Evolutionary conservation across 2,113 vertebrate genomes (phyloP), one percentile per base, ranked within the genome.

Genomic region (Rhegmatorhina hoffmannsi): DNA sequence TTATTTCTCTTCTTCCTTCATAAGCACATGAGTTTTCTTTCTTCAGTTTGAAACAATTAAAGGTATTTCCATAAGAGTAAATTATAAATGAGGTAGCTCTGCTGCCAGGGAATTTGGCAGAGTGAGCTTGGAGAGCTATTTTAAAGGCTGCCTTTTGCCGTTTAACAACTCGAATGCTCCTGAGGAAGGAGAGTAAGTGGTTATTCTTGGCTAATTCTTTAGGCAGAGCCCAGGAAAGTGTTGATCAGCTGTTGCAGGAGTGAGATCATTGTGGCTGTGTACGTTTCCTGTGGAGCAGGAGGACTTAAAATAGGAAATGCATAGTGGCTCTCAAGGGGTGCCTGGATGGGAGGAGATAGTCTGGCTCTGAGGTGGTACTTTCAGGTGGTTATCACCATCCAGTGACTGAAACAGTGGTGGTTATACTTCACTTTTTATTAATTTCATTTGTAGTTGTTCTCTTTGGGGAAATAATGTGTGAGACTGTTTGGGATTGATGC

Each of bases 191-290:
- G 76, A 88, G 40, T 36, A 53, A 67, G 77, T 73, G 81, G 81
- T 90, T 94, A 91, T 95, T 95, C 92, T 79, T 94, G 89, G 86
- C 17, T 78, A 77, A 73, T 90, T 93, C 88, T 90, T 88, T 36
- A 95, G 91, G 89, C 89, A 82, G 69, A 86, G 80, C 91, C 95
- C 91, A 79, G 82, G 19, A 56, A 59, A 78, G 89, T 95, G 91
- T 95, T 94, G 94, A 94, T 96, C 74, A 95, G 89, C 89, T 87
- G 91, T 92, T 76, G 78, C 81, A 84, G 70, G 77, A 78, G 69
- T 77, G 64, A 17, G 74, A 81, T 94, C 87, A 26, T 75, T 58
- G 44, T 94, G 89, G 53, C 80, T 86, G 23, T 67, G 17, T 53
- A 13, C 0, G 1, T 90, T 90, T 86, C 83, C 24, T 60, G 64